Base-by-base conservation (phyloP, 2,888 invertebrate species). In the Acleris sparsana region DNA sequence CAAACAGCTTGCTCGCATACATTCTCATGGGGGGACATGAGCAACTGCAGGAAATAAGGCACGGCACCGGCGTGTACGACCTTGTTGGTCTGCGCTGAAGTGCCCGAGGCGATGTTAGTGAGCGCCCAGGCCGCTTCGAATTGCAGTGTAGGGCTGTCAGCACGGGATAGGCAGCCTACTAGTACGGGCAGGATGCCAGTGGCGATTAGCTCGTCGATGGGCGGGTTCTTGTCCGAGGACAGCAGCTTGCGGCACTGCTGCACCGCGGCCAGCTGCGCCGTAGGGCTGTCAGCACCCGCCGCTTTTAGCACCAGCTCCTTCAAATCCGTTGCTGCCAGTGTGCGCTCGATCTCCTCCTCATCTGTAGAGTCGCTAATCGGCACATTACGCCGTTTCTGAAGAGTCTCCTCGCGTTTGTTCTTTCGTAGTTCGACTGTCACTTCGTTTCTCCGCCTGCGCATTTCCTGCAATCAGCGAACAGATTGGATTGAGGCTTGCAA, bases 1-100 rank as follows among this genome's bases (percentile, higher is more conserved):
- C 99, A 99, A 6, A 99, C 99, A 9, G 99, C 99, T 89, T 99
- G 99, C 91, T 99, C 99, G 82, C 99, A 99, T 7, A 99, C 99
- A 91, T 98, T 99, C 83, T 98, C 97, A 85, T 98, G 98, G 48
- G 96, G 96, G 44, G 99, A 99, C 86, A 96, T 94, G 62, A 99
- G 94, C 71, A 99, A 94, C 83, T 97, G 95, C 62, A 99, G 93
- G 92, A 99, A 99, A 68, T 97, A 94, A 62, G 99, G 99, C 64
- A 99, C 99, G 52, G 99, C 99, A 73, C 99, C 99, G 25, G 98
- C 97, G 72, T 95, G 94, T 7, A 99, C 98, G 62, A 99, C 99
- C 80, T 97, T 91, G 94, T 93, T 95, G 59, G 99, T 99, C 92
- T 99, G 99, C 75, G 95, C 94, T 7, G 98, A 98, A 62, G 98